Conservation (phyloP, 2,888 invertebrate genomes). For the Cephus rjabovi region DNA sequence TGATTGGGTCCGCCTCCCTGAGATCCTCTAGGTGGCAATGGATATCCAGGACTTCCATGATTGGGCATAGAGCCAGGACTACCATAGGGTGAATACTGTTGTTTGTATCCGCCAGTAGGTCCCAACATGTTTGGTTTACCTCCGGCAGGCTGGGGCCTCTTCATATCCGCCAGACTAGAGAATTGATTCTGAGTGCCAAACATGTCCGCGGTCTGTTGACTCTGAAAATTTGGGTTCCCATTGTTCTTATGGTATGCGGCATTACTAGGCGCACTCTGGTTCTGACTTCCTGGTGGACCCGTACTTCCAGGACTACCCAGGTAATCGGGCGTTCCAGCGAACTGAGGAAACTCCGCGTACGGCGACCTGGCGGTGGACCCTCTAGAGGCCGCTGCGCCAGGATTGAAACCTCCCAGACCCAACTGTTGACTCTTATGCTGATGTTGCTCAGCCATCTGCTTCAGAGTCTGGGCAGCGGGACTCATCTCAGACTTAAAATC, state of each 20-base stretch:
- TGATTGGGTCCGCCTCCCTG: slow-evolving; percentile 63
- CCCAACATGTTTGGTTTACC: slow-evolving; percentile 61
- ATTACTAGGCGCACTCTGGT: slow-evolving; percentile 45
- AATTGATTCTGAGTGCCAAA: slow-evolving; percentile 55
- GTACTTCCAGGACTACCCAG: slow-evolving; percentile 67
- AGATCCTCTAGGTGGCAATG: slow-evolving; percentile 61
- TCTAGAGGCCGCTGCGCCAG: slow-evolving; percentile 57
- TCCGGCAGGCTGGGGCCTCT: slow-evolving; percentile 64
- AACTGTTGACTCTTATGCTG: slow-evolving; percentile 83
- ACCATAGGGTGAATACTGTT: slow-evolving; percentile 78
- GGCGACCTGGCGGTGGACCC: slow-evolving; percentile 69
- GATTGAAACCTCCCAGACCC: slow-evolving; percentile 71
- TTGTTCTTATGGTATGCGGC: slow-evolving; percentile 61
- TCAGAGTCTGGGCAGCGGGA: slow-evolving; percentile 93
- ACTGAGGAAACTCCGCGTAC: slow-evolving; percentile 73
- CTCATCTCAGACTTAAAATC: slow-evolving; percentile 78
- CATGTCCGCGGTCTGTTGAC: slow-evolving; percentile 49
- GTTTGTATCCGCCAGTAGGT: slow-evolving; percentile 66
- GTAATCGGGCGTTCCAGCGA: slow-evolving; percentile 68
- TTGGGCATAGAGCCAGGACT: slow-evolving; percentile 73
- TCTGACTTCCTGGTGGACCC: slow-evolving; percentile 49
- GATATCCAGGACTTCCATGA: slow-evolving; percentile 71
- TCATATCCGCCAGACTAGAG: slow-evolving; percentile 57
- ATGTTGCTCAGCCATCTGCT: slow-evolving; percentile 98
- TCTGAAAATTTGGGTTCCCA: slow-evolving; percentile 28